Evolutionary conservation across 2,888 invertebrate genomes (phyloP).

Genomic region (Acrocera orbiculus): DNA sequence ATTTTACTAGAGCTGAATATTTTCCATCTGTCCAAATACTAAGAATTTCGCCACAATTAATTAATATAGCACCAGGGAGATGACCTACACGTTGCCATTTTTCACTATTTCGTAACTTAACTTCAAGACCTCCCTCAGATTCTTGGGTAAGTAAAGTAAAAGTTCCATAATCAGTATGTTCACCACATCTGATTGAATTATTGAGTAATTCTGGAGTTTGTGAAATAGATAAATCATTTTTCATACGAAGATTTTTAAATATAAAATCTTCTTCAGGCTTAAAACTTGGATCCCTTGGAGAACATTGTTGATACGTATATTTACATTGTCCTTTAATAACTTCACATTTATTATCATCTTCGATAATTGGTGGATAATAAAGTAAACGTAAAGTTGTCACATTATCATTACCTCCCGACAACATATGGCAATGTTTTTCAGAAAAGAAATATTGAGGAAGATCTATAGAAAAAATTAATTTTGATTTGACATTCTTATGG

Average conservation of each 20-base stretch:
- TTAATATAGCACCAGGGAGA: conserved; percentile 54
- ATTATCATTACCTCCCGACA: conserved; percentile 42
- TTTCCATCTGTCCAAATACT: conserved; percentile 55
- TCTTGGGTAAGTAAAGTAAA: conserved; percentile 58
- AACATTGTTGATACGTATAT: conserved; percentile 31
- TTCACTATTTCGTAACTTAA: conserved; percentile 44
- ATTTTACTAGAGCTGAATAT: conserved; percentile 45
- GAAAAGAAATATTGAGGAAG: conserved; percentile 42
- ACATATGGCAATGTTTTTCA: conserved; percentile 47
- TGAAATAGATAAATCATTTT: conserved; percentile 15
- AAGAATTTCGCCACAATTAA: conserved; percentile 57
- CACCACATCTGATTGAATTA: conserved; percentile 40
- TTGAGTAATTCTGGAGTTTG: conserved; percentile 31
- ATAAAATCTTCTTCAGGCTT: neutral
- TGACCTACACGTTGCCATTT: conserved; percentile 59
- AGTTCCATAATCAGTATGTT: conserved; percentile 58
- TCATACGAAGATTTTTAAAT: conserved; percentile 18
- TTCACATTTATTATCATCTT: conserved; percentile 38
- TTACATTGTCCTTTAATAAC: conserved; percentile 30
- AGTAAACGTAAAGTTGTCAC: conserved; percentile 49
- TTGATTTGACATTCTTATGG: too few species aligned
- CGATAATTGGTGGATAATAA: conserved; percentile 52
- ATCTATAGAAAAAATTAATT: conserved; percentile 28
- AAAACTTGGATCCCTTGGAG: conserved; percentile 27
- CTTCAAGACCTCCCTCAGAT: conserved; percentile 50